Evolutionary conservation across 2,888 invertebrate species (phyloP).

Genomic region (Zaprionus lineosus): DNA sequence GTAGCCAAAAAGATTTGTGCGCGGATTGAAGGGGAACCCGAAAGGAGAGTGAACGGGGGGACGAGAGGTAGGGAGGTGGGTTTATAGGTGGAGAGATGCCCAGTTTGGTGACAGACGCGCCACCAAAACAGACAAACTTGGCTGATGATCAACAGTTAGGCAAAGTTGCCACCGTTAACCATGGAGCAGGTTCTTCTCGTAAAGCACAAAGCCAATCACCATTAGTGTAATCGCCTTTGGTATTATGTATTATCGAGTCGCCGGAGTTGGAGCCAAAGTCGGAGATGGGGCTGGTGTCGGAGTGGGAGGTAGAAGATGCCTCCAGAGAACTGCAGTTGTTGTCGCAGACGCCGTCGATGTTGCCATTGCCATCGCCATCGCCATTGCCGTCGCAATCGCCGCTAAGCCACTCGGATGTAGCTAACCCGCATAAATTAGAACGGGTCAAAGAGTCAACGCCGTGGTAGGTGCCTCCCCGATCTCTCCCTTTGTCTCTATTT

Average conservation of each 20-base stretch:
- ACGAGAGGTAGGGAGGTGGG: background rate
- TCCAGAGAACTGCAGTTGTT: too few species aligned
- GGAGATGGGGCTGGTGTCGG: too few species aligned
- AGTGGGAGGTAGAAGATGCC: too few species aligned
- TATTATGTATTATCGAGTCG: slow-evolving; percentile 68
- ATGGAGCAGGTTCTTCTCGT: slow-evolving; percentile 38
- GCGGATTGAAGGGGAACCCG: background rate
- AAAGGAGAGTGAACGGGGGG: too few species aligned
- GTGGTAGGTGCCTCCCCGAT: slow-evolving; percentile 25
- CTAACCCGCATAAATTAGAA: slow-evolving; percentile 67
- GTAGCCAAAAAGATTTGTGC: slow-evolving; percentile 44
- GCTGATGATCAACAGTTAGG: slow-evolving; percentile 74
- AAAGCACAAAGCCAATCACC: slow-evolving; percentile 76
- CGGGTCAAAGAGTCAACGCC: slow-evolving; percentile 51
- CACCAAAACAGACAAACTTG: slow-evolving; percentile 43
- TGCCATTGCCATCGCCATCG: slow-evolving; percentile 14
- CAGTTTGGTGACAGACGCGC: slow-evolving; percentile 38
- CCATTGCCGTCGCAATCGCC: slow-evolving; percentile 1
- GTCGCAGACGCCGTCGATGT: slow-evolving; percentile 14
- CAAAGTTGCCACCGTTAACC: slow-evolving; percentile 65
- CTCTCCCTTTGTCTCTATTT: background rate
- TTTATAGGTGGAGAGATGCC: too few species aligned
- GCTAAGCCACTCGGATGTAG: slow-evolving; percentile 39
- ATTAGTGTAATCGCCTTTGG: slow-evolving; percentile 76
- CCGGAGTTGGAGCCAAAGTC: background rate